Evolutionary conservation across 2,113 vertebrate species (phyloP).

Genomic region (Trichomycterus rosablanca): DNA sequence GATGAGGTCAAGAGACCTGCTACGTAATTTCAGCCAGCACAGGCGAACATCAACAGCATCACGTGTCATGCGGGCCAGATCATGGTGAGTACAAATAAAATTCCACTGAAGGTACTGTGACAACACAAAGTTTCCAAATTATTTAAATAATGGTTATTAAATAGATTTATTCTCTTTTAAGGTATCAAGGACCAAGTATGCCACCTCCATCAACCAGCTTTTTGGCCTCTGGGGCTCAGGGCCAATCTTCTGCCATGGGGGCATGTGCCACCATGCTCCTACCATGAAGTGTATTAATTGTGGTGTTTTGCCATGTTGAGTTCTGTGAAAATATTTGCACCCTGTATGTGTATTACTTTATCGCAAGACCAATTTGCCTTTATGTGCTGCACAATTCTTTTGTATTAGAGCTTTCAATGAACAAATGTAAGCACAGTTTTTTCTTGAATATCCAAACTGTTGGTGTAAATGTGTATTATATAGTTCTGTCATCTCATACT

Average conservation of each 20-base stretch:
- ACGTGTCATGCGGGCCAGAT: slow-evolving; percentile 82
- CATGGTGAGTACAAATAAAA: slow-evolving; percentile 74
- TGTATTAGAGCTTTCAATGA: slow-evolving; percentile 22
- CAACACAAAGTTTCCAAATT: neutral
- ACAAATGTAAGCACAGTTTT: slow-evolving; percentile 36
- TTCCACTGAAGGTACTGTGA: neutral
- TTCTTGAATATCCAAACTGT: slow-evolving; percentile 30
- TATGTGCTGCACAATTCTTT: slow-evolving; percentile 26
- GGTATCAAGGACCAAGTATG: slow-evolving; percentile 80
- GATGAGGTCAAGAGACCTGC: slow-evolving; percentile 47
- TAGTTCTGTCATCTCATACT: slow-evolving; percentile 28
- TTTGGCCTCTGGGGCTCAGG: slow-evolving; percentile 62
- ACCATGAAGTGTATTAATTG: slow-evolving; percentile 16
- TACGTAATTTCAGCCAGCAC: slow-evolving; percentile 46
- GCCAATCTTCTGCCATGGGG: slow-evolving; percentile 50
- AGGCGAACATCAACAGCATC: slow-evolving; percentile 70
- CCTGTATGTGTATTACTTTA: slow-evolving; percentile 28
- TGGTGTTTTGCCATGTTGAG: slow-evolving; percentile 10
- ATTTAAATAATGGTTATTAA: neutral
- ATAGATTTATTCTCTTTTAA: slow-evolving; percentile 46
- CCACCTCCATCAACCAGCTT: slow-evolving; percentile 69
- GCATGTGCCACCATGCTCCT: slow-evolving; percentile 56
- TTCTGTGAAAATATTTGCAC: slow-evolving; percentile 4
- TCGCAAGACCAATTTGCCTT: slow-evolving; percentile 6
- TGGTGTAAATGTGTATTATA: slow-evolving; percentile 22